phyloP scores from a whole-genome alignment of 2,113 vertebrate genomes.

The Bos indicus region DNA sequence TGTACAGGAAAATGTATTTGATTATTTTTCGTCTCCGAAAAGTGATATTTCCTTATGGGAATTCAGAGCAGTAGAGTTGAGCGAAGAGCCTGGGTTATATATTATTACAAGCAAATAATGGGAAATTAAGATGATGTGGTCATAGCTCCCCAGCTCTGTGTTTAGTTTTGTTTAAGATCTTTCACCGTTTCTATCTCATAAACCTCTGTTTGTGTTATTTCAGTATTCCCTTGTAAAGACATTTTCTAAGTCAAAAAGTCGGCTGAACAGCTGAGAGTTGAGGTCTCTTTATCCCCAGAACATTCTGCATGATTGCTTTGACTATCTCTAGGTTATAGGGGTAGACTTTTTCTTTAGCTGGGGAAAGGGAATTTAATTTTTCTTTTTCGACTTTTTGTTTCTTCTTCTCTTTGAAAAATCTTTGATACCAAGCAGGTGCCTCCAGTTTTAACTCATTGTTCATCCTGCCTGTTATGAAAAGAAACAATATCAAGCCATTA shows the following conservation, averaged over 20 bases:
- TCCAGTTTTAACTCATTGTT: constrained; percentile 33
- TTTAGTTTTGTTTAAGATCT: constrained; percentile 11
- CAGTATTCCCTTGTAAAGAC: constrained; percentile 45
- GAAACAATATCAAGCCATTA: background rate
- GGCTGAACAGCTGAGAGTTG: constrained; percentile 12
- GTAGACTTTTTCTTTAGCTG: constrained; percentile 36
- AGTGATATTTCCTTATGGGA: constrained; percentile 71
- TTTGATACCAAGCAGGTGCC: constrained; percentile 1
- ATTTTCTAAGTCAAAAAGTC: constrained; percentile 28
- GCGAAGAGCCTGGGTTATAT: constrained; percentile 34
- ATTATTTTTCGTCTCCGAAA: constrained; percentile 56
- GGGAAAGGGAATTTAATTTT: background rate
- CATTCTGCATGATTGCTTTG: constrained; percentile 47
- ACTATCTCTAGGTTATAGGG: constrained; percentile 42
- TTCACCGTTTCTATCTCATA: constrained; percentile 21
- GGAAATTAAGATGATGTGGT: constrained; percentile 3
- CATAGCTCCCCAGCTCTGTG: background rate
- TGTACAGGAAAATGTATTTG: constrained; percentile 47
- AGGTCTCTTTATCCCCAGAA: constrained; percentile 43
- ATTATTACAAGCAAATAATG: constrained; percentile 53
- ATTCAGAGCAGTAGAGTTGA: constrained; percentile 58
- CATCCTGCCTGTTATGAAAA: background rate
- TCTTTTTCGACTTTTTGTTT: background rate
- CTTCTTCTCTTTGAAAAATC: background rate
- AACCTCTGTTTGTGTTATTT: constrained; percentile 39